Base-by-base conservation (phyloP, 2,113 vertebrate species). In the Coryphaenoides rupestris region DNA sequence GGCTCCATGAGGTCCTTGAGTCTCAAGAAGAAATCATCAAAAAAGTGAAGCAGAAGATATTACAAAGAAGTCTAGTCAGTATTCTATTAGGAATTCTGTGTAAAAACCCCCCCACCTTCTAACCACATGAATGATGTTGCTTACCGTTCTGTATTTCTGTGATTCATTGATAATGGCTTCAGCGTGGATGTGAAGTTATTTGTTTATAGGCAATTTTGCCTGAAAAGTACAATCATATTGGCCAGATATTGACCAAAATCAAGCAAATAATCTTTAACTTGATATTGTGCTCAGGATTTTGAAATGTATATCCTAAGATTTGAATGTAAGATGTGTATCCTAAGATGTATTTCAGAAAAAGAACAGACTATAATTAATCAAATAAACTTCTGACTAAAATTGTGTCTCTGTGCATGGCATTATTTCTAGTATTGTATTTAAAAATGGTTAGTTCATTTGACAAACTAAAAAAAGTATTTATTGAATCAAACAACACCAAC, bases 1-100 rank as follows among this genome's bases (percentile, higher is more conserved):
- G 87, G 91, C 61, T 92, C 91, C 12, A 85, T 93, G 86, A 86
- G 90, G 73, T 91, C 91, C 0, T 84, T 91, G 3, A 89, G 89
- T 71, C 89, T 91, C 62, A 90, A 89, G 75, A 84, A 82, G 40
- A 88, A 89, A 66, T 78, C 88, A 23, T 79, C 87, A 13, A 88
- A 89, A 76, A 91, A 92, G 77, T 92, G 82, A 92, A 58, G 58
- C 60, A 78, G 62, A 17, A 50, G 17, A 5, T 50, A 50, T 17
- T 17, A 50, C 15, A 50, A 50, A 68, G 78, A 45, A 70, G 65
- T 68, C 52, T 59, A 40, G 58, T 66, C 33, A 47, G 24, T 67
- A 55, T 79, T 69, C 56, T 61, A 75, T 66, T 49, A 65, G 61
- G 16, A 70, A 52, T 45, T 17, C 9, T 21, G 26, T 65, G 47